Conservation (phyloP, 2,888 invertebrate species). For the Eledona agricola region DNA sequence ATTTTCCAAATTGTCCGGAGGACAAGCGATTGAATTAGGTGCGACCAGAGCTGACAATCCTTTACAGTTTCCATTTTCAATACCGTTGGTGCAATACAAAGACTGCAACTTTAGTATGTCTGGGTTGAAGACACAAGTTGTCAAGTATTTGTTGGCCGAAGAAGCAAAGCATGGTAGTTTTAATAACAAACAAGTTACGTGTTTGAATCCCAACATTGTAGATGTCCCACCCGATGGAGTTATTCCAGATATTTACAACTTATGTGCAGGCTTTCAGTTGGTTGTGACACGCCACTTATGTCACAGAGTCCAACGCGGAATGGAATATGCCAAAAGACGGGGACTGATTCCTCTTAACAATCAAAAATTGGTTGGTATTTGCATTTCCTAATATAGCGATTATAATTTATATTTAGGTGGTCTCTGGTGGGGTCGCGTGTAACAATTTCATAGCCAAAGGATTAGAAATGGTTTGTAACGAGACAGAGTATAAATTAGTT, state of each 20-base stretch:
- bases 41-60: constrained; percentile 74
- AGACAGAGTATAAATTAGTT: constrained; percentile 71
- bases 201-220: constrained; percentile 42
- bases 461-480: constrained; percentile 72
- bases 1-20: constrained; percentile 80
- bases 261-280: constrained; percentile 87
- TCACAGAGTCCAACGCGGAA: constrained; percentile 83
- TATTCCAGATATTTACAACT: constrained; percentile 78
- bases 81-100: constrained; percentile 70
- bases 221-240: constrained; percentile 72
- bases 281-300: constrained; percentile 80
- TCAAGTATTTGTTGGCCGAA: constrained; percentile 65
- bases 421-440: constrained; percentile 97
- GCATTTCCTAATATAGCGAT: constrained; percentile 4
- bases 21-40: constrained; percentile 84
- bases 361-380: constrained; percentile 67
- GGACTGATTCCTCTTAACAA: constrained; percentile 69
- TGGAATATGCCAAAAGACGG: constrained; percentile 73
- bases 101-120: constrained; percentile 94
- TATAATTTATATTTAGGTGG: constrained; percentile 67
- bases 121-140: constrained; percentile 76
- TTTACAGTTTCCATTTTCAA: constrained; percentile 71
- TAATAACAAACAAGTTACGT: neutral
- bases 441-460: constrained; percentile 82
- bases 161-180: constrained; percentile 67